A percentile compares a stretch with the other conserved stretches of the same genome.
Conservation (phyloP, 1,140 invertebrate species). For the Macrotrachela quadricornifera region DNA sequence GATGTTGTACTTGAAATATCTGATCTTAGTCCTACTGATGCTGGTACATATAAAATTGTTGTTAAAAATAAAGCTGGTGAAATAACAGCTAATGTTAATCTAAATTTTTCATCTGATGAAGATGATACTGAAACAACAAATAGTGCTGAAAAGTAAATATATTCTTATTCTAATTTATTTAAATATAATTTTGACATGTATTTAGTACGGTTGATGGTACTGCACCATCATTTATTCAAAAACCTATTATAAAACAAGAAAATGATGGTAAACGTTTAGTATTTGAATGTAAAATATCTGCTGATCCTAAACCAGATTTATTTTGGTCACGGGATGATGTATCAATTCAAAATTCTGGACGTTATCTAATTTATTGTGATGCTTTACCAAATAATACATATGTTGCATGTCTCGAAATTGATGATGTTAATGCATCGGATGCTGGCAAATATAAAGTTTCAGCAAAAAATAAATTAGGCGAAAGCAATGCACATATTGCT, state of each 20-base stretch:
- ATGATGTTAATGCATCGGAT: constrained; percentile 80
- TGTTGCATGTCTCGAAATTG: constrained; percentile 28
- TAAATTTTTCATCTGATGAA: neutral
- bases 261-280: constrained; percentile 75
- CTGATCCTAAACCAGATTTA: constrained; percentile 63
- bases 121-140: neutral
- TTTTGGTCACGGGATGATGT: constrained; percentile 66
- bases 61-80: constrained; percentile 7
- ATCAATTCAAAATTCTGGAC: constrained; percentile 28
- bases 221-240: constrained; percentile 73
- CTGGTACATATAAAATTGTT: constrained; percentile 2
- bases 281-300: constrained; percentile 76
- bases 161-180: too few species aligned
- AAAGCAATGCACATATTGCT: constrained; percentile 82
- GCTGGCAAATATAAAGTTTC: constrained; percentile 88
- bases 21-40: constrained; percentile 3
- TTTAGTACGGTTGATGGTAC: too few species aligned
- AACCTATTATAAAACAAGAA: constrained; percentile 82
- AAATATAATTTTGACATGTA: too few species aligned
- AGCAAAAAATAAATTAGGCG: constrained; percentile 80
- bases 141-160: too few species aligned
- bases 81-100: neutral
- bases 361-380: constrained; percentile 8
- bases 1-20: constrained; percentile 1
- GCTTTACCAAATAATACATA: constrained; percentile 3